phyloP scores from a whole-genome alignment of 2,797 vertebrate genomes.

The Sciaenops ocellatus region DNA sequence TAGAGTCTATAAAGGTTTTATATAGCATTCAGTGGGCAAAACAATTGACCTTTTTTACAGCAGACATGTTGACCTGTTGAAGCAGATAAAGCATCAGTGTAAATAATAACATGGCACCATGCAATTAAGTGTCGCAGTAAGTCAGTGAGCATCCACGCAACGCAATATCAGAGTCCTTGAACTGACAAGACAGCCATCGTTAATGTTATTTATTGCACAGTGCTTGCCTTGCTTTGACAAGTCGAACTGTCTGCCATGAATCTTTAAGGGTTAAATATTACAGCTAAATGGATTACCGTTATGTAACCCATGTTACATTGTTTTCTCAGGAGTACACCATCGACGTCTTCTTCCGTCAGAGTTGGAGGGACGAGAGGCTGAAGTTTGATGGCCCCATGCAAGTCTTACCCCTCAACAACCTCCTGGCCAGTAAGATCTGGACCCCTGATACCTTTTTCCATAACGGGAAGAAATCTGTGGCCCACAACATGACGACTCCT shows the following conservation, averaged over 20 bases:
- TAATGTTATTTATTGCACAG: background rate
- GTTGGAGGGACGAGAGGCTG: slow-evolving; percentile 96
- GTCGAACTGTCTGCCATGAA: background rate
- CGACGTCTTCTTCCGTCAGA: slow-evolving; percentile 98
- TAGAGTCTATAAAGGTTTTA: too few relatives aligned
- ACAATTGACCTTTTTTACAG: too few relatives aligned
- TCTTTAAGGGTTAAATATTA: background rate
- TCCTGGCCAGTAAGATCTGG: slow-evolving; percentile 99
- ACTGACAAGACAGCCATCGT: background rate
- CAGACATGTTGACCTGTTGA: background rate
- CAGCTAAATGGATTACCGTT: background rate
- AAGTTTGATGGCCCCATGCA: slow-evolving; percentile 99
- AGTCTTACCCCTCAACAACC: slow-evolving; percentile 96
- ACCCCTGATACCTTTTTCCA: slow-evolving; percentile 99
- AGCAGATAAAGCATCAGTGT: background rate
- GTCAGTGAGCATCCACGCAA: background rate
- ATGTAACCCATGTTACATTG: background rate
- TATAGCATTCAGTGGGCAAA: too few relatives aligned
- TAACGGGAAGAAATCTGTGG: slow-evolving; percentile 98
- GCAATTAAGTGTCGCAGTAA: background rate
- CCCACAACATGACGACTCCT: slow-evolving; percentile 99
- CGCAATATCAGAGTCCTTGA: background rate
- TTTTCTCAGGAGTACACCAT: slow-evolving; percentile 94
- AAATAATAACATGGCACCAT: background rate
- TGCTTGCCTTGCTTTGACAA: background rate